These are phyloP conservation scores for Tachypleus tridentatus DNA, from an alignment of 1,140 invertebrate species.

Conservation along the genomic window DNA sequence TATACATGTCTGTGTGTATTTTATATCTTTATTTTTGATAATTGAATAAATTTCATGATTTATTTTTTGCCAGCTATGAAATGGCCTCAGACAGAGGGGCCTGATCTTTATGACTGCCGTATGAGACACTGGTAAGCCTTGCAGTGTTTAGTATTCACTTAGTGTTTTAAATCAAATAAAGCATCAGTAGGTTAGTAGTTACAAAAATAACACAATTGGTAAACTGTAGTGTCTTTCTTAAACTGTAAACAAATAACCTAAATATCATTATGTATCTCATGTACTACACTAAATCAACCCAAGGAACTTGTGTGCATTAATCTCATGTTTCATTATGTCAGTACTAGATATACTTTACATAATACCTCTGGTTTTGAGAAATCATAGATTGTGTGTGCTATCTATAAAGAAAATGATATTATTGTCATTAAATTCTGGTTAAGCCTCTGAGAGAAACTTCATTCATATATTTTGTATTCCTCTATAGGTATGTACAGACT, in stretches of 20 bases:
- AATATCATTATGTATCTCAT: background rate
- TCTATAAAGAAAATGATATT: too few relatives aligned
- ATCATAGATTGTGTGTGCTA: too few relatives aligned
- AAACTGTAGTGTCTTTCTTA: too few relatives aligned
- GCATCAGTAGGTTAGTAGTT: too few relatives aligned
- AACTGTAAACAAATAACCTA: background rate
- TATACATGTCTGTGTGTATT: background rate
- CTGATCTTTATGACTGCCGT: constrained; percentile 75
- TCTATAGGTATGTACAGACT: constrained; percentile 73
- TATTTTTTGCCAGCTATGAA: constrained; percentile 13
- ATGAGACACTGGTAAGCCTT: constrained; percentile 55
- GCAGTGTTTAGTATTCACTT: too few relatives aligned
- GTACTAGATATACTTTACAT: background rate
- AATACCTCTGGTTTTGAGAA: too few relatives aligned
- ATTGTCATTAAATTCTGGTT: too few relatives aligned
- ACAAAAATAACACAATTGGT: too few relatives aligned
- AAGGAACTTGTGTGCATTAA: background rate
- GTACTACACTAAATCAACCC: too few relatives aligned
- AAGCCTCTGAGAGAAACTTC: too few relatives aligned
- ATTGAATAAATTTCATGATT: background rate
- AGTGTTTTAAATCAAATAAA: background rate
- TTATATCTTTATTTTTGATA: background rate
- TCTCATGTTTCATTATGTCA: background rate
- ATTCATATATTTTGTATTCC: background rate
- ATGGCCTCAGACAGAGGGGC: constrained; percentile 27